These are phyloP conservation scores for Gymnorhina tibicen DNA, from an alignment of 2,113 vertebrate genomes.

Conservation along the genomic window DNA sequence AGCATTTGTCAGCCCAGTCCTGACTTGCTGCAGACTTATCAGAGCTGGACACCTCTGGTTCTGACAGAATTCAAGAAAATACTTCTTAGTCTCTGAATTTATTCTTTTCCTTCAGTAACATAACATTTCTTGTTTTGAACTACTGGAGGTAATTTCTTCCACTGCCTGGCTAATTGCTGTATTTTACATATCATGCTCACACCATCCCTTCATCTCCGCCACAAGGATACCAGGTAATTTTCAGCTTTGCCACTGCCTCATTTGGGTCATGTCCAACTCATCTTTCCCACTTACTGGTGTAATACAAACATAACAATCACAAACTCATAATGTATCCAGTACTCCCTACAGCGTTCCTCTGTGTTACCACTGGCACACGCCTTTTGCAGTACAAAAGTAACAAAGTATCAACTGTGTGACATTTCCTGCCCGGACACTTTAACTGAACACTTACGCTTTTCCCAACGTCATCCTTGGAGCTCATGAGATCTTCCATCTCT, in stretches of 20 bases:
- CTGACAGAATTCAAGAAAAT: background rate
- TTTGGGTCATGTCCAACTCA: background rate
- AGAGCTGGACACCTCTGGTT: background rate
- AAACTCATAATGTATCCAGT: background rate
- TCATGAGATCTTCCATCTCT: slow-evolving; percentile 97
- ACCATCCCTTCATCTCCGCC: background rate
- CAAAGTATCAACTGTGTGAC: background rate
- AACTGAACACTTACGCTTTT: slow-evolving; percentile 84
- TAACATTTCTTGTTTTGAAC: background rate
- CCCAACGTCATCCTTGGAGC: slow-evolving; percentile 95
- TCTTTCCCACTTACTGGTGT: background rate
- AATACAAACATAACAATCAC: background rate
- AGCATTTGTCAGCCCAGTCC: background rate
- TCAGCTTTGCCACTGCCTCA: background rate
- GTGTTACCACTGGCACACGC: background rate
- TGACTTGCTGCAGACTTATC: background rate
- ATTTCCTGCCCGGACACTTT: background rate
- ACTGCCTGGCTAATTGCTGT: background rate
- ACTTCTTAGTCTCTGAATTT: background rate
- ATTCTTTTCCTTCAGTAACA: background rate
- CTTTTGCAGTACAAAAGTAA: background rate
- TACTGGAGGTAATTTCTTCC: background rate
- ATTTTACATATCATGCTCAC: background rate
- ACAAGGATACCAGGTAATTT: background rate
- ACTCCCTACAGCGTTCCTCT: background rate